phyloP scores from a whole-genome alignment of 2,797 vertebrate species.

The Bucorvus abyssinicus region DNA sequence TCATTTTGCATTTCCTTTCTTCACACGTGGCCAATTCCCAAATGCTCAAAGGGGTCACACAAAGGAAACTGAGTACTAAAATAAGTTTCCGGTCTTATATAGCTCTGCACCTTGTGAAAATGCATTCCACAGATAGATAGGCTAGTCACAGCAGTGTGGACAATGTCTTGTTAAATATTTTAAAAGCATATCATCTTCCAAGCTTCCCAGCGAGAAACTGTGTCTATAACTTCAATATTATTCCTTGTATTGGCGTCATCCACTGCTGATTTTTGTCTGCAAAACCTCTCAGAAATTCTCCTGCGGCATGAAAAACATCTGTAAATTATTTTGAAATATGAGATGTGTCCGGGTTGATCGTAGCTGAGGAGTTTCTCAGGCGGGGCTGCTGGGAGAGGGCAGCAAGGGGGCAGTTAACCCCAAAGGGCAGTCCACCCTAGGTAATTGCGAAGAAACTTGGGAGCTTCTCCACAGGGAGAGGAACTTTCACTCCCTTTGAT shows the following conservation, averaged over 20 bases:
- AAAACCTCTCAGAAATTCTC: not conserved
- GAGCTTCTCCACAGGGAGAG: not conserved
- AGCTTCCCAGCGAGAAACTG: not conserved
- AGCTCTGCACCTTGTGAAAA: not conserved
- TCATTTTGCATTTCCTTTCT: not conserved
- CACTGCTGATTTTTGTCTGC: not conserved
- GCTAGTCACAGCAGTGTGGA: not conserved
- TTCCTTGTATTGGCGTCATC: not conserved
- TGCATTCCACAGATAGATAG: not conserved
- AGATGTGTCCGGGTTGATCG: not conserved
- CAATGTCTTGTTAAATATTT: not conserved
- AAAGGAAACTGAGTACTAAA: not conserved
- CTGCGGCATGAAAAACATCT: not conserved
- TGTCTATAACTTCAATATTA: not conserved
- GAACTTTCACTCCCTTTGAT: not conserved
- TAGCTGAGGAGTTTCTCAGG: not conserved
- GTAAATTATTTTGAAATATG: not conserved
- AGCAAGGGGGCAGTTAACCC: not conserved
- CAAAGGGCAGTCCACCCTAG: not conserved
- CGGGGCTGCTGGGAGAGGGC: not conserved
- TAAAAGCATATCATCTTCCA: not conserved
- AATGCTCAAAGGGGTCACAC: not conserved
- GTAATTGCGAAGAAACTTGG: not conserved
- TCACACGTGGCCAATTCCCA: not conserved
- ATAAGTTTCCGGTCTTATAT: not conserved